A percentile compares a stretch with the other conserved stretches of the same genome.
Evolutionary conservation across 2,888 invertebrate genomes (phyloP).

Genomic region (Drosophila hamatofila): DNA sequence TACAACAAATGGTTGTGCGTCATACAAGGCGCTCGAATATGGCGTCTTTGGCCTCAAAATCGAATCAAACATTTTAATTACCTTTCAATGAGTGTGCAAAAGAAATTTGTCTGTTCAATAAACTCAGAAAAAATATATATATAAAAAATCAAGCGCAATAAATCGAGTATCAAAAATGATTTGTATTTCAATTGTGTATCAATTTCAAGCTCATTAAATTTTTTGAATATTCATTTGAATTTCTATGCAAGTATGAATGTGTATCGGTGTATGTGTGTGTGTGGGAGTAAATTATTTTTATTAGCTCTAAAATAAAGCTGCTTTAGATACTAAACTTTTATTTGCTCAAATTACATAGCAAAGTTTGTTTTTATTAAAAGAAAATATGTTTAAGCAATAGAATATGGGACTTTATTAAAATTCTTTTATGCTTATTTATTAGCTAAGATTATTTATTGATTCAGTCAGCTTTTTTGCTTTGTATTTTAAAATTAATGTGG

Average conservation of each 20-base stretch:
- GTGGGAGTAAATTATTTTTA: conserved; percentile 18
- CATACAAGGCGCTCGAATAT: conserved; percentile 53
- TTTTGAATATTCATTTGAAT: conserved; percentile 48
- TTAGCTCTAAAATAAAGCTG: not conserved
- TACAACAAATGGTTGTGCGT: conserved; percentile 42
- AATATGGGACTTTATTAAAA: not conserved
- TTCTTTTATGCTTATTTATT: not conserved
- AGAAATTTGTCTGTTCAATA: conserved; percentile 61
- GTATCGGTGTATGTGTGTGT: not conserved
- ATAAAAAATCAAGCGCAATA: conserved; percentile 19
- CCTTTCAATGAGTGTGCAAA: conserved; percentile 83
- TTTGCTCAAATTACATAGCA: not conserved
- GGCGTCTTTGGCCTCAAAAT: conserved; percentile 60
- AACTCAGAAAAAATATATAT: not conserved
- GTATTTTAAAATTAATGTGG: conserved; percentile 17
- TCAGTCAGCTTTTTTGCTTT: not conserved
- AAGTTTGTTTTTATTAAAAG: not conserved
- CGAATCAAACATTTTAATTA: conserved; percentile 83
- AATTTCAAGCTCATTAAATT: conserved; percentile 66
- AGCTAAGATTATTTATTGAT: conserved; percentile 9
- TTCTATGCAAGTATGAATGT: not conserved
- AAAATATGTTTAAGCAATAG: not conserved
- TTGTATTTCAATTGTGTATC: conserved; percentile 55
- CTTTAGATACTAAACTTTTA: not conserved
- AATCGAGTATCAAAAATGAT: conserved; percentile 41